Evolutionary conservation across 2,888 invertebrate species (phyloP), one percentile per base, ranked within the genome.

Genomic region (Zele albiditarsus): DNA sequence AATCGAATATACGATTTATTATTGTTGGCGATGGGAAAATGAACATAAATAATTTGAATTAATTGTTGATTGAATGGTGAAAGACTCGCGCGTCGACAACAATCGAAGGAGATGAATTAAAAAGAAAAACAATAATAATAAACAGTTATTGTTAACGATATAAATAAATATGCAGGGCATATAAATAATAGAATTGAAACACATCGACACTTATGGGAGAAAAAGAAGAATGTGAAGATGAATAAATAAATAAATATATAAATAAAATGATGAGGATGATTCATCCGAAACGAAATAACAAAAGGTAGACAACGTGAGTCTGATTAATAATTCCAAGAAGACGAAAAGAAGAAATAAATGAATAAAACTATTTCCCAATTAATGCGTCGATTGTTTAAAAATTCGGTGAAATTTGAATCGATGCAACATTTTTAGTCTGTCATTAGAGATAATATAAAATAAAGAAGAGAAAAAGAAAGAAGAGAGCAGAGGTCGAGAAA

Each of bases 81-180:
- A 31, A 74, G 71, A 65, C 73, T 77, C 80, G 76, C 75, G 75
- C 77, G 72, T 79, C 77, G 57, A 77, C 20, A 77, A 76, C 76
- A 77, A 80, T 77, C 79, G 79, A 79, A 78, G 72, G 69, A 70
- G 58, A 66, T 38, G 10, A 53, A 58, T 28, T 49, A 66, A 77
- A 66, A 63, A 65, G 60, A 68, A 20, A 16, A 58, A 57, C n/a
- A 27, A 42, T 1, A 25, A 16, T 53, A 23, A 65, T n/a, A 53
- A 14, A 65, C n/a, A 62, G n/a, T 20, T 42, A 38, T 28, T 23
- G 63, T 5, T 33, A 31, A 62, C n/a, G 42, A 28, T 31, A 23
- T 27, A 42, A 57, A 31, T 23, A 12, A 27, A 31, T 31, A 28
- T 42, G 53, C n/a, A 38, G 14, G 38, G 66, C 25, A 57, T 69